Base-by-base conservation (phyloP, 2,113 vertebrate species). In the Actenoides hombroni region DNA sequence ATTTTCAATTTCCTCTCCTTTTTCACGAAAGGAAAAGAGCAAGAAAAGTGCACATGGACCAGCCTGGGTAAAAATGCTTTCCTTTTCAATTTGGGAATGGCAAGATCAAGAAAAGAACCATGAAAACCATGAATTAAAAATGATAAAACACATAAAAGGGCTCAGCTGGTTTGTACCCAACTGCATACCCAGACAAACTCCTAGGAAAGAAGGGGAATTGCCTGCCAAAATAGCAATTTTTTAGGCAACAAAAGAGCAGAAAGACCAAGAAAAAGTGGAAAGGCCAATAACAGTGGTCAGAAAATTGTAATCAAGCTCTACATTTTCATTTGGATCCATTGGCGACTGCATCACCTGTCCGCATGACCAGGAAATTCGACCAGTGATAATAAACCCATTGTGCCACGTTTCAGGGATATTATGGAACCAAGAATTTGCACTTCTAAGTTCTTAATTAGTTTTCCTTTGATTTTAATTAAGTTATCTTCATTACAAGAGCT, bases 401-500 rank as follows among this genome's bases (percentile, higher is more conserved):
- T 90, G 49, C 15, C 74, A 80, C 12, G 5, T 87, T 91, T 51
- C 49, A 51, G 42, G 18, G 35, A 68, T 26, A 64, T 91, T 94
- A 89, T 16, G 25, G 83, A 92, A 84, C 39, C 48, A 64, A 78
- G 74, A 91, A 4, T 25, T 92, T 65, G 37, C 48, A 78, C 67
- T 94, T 92, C 63, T n/a, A 92, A 91, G 88, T 83, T 86, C 88
- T 54, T 87, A 94, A 96, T 94, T 96, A 81, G 95, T 76, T 95
- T 95, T 93, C 63, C 95, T 96, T 96, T 89, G 92, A 96, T 95
- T 96, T 92, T 95, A 95, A 94, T 95, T 95, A 92, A 94, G 81
- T 93, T 88, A 77, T 82, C 84, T 80, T 95, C 89, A 85, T 91
- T 97, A 95, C 26, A 80, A 86, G 76, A 86, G 63, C 69, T 51